Percentiles rank a stretch among this genome's conserved stretches.
Conservation (phyloP, 2,888 invertebrate genomes). For the Zygaena filipendulae region DNA sequence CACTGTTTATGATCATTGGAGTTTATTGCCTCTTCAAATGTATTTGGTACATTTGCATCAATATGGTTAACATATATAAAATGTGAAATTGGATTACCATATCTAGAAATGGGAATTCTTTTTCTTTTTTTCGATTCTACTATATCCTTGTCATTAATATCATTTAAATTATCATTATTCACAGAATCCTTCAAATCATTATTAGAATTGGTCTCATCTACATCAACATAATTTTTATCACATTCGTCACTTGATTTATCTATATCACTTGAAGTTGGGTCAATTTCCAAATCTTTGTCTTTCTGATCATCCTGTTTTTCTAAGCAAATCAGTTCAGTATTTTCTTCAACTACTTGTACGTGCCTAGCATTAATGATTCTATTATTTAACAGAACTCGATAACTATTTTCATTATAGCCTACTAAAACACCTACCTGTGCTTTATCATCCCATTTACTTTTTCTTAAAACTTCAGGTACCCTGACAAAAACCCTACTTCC, state of each 20-base stretch:
- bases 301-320: conserved; percentile 13
- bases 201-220: conserved; percentile 6
- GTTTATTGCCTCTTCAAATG: conserved; percentile 23
- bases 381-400: conserved; percentile 19
- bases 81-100: conserved; percentile 15
- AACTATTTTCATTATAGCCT: conserved; percentile 20
- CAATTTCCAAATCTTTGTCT: conserved; percentile 3
- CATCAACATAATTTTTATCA: conserved; percentile 13
- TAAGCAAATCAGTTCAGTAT: conserved; percentile 16
- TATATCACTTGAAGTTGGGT: conserved; percentile 10
- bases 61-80: conserved; percentile 21
- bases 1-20: conserved; percentile 18
- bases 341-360: conserved; percentile 20
- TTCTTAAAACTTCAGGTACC: no score
- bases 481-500: conserved; percentile 21
- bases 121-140: conserved; percentile 12
- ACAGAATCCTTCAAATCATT: conserved; percentile 6
- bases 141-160: conserved; percentile 12
- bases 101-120: conserved; percentile 11
- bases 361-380: conserved; percentile 20
- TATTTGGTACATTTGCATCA: conserved; percentile 20
- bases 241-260: conserved; percentile 7
- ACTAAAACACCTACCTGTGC: conserved; percentile 17
- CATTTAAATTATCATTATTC: conserved; percentile 7
- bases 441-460: conserved; percentile 20